phyloP scores from a whole-genome alignment of 2,797 vertebrate genomes.

The Chaunax sp. region DNA sequence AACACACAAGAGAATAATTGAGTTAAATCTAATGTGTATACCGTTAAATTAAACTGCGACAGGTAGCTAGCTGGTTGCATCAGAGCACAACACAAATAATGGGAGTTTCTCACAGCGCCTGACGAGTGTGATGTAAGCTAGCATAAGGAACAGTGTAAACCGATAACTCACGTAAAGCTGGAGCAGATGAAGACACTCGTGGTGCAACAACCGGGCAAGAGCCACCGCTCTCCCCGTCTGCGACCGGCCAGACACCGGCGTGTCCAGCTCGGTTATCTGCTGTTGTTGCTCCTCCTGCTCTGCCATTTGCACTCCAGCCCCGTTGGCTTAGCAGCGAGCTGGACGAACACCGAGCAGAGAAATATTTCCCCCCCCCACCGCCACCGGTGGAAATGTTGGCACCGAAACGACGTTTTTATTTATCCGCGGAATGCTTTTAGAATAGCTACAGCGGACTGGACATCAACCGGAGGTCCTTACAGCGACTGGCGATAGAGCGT shows the following conservation, averaged over 20 bases:
- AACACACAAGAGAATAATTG: background rate
- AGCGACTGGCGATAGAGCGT: slow-evolving; percentile 11
- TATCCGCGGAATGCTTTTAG: background rate
- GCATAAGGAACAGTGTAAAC: background rate
- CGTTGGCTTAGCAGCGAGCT: slow-evolving; percentile 46
- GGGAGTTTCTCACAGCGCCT: slow-evolving; percentile 12
- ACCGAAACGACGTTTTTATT: background rate
- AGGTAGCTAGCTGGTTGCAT: slow-evolving; percentile 56
- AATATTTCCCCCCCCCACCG: background rate
- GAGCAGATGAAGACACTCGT: slow-evolving; percentile 75
- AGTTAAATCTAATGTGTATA: background rate
- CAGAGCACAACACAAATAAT: slow-evolving; percentile 21
- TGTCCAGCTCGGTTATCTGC: slow-evolving; percentile 41
- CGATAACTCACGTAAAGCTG: slow-evolving; percentile 81
- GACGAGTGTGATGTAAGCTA: background rate
- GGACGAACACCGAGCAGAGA: slow-evolving; percentile 28
- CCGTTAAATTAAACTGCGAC: slow-evolving; percentile 18
- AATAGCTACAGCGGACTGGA: background rate
- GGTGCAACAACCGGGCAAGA: slow-evolving; percentile 78
- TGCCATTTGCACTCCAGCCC: slow-evolving; percentile 69
- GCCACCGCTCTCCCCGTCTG: slow-evolving; percentile 70
- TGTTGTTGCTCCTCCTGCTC: slow-evolving; percentile 59
- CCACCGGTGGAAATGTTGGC: background rate
- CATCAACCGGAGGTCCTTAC: background rate
- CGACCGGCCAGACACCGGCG: slow-evolving; percentile 50